Base-by-base conservation (phyloP, 1,140 invertebrate species). In the Bombus sibiricus region DNA sequence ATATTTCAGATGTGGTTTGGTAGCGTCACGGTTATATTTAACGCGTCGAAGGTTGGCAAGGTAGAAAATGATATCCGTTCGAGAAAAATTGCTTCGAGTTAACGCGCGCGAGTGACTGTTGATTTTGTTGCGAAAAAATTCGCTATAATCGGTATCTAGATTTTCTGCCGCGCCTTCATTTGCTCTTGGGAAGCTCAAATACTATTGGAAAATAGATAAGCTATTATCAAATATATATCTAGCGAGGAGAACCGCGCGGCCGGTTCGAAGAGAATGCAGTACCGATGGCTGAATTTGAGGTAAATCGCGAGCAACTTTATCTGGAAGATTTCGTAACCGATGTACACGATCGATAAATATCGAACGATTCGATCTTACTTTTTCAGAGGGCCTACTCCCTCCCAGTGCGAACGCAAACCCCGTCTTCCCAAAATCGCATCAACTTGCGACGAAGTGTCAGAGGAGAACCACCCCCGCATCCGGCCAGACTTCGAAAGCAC, bases 331-430 rank as follows among this genome's bases (percentile, higher is more conserved):
- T 34, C 41, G n/a, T 10, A n/a, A 2, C 0, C 59, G 10, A n/a
- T 62, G 9, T 0, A 12, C 59, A 4, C 28, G 10, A 4, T 62
- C 2, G 57, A 37, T 15, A 15, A 34, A 0, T 2, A 34, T n/a
- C n/a, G 25, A 22, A 22, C 1, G 25, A 80, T 71, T 22, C 34
- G 10, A 28, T 4, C 9, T 68, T 41, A 28, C 6, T 34, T 66
- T 85, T 95, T 41, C 90, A 95, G 94, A 94, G 94, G 83, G 93
- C 93, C 12, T 94, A 95, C 88, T 95, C 94, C 85, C 87, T 94
- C 62, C 93, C 94, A 57, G 88, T 92, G 76, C 92, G 94, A 85
- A 92, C 92, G 71, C 93, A 94, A 41, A 94, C 93, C 32, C 94
- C 94, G 86, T 93, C 93, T 69, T 95, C 94, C 53, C 93, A 95